Evolutionary conservation across 1,140 invertebrate genomes (phyloP).

Genomic region (Atta texana): DNA sequence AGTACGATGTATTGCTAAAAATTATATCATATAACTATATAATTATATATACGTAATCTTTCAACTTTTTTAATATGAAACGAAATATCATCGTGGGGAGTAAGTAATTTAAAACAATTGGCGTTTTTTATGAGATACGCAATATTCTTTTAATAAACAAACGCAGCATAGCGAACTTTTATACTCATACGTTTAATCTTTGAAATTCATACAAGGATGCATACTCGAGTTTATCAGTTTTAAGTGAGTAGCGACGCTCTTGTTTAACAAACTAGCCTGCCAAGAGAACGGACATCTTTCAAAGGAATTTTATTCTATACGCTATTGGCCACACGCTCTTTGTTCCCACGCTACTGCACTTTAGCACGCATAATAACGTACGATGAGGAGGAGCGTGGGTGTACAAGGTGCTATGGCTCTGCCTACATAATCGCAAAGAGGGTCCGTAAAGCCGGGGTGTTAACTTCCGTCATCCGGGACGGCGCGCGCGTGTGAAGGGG

Average conservation of each 20-base stretch:
- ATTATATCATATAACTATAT: background rate
- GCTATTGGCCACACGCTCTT: conserved; percentile 53
- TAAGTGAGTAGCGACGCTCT: conserved; percentile 4
- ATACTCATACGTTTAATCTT: conserved; percentile 29
- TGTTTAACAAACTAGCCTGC: background rate
- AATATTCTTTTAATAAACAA: conserved; percentile 17
- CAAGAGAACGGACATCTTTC: conserved; percentile 26
- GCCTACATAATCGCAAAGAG: conserved; percentile 59
- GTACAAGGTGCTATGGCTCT: conserved; percentile 29
- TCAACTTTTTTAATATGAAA: background rate
- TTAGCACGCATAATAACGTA: conserved; percentile 58
- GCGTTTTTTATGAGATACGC: background rate
- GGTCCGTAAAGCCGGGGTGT: conserved; percentile 48
- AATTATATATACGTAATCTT: background rate
- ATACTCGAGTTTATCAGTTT: conserved; percentile 23
- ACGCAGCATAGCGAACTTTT: background rate
- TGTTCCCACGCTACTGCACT: conserved; percentile 62
- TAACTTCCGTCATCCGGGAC: conserved; percentile 59
- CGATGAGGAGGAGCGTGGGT: conserved; percentile 28
- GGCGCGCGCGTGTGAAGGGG: conserved; percentile 36
- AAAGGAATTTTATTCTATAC: conserved; percentile 61
- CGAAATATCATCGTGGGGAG: background rate
- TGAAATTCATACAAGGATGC: conserved; percentile 23
- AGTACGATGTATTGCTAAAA: background rate
- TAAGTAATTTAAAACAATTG: background rate